Conservation (phyloP, 2,113 vertebrate species). For the Neolamprologus ventralis region DNA sequence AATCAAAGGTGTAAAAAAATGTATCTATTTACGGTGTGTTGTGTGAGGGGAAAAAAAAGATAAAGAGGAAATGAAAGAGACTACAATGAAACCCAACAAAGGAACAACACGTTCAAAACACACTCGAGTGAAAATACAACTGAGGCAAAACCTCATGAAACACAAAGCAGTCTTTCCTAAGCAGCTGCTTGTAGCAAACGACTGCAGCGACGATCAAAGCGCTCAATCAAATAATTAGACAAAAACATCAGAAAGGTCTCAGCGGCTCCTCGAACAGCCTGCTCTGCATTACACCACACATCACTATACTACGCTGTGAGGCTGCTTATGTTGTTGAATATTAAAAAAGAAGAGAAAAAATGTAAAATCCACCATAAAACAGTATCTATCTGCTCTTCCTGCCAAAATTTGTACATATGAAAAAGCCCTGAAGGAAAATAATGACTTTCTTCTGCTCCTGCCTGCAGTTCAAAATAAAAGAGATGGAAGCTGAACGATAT, state of each 20-base stretch:
- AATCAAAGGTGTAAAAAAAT: neutral
- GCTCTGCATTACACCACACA: neutral
- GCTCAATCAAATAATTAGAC: constrained; percentile 58
- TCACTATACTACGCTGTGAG: neutral
- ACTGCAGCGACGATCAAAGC: constrained; percentile 51
- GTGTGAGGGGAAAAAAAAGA: neutral
- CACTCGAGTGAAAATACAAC: neutral
- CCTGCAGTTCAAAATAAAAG: neutral
- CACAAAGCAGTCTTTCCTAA: constrained; percentile 3
- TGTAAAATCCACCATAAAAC: neutral
- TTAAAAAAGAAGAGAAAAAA: neutral
- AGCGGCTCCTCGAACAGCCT: constrained; percentile 12
- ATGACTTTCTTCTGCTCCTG: neutral
- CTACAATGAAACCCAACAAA: neutral
- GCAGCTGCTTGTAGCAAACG: constrained; percentile 5
- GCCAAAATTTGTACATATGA: neutral
- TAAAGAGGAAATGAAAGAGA: neutral
- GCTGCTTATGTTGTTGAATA: neutral
- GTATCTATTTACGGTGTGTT: neutral
- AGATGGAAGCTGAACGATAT: neutral
- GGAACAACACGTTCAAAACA: neutral
- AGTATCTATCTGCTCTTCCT: neutral
- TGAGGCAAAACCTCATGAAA: constrained; percentile 25
- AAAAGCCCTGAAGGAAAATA: neutral
- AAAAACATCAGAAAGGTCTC: constrained; percentile 44